Evolutionary conservation across 2,797 vertebrate species (phyloP), one percentile per base, ranked within the genome.

Genomic region (Glyptemys insculpta): DNA sequence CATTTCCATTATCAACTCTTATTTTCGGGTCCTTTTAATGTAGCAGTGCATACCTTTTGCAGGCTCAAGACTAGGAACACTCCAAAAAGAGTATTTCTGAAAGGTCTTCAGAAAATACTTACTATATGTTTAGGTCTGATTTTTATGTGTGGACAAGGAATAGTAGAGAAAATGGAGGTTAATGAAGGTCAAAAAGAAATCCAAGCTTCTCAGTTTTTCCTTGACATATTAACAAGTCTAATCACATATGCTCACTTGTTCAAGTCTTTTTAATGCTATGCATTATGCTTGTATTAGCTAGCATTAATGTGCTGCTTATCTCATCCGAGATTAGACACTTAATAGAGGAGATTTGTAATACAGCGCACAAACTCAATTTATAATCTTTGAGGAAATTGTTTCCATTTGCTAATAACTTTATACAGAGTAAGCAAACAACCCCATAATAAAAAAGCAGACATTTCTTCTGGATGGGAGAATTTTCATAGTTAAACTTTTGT

Each of bases 11-110:
- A 95, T 6, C 86, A 90, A 59, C 50, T 29, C 82, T 80, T 81
- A 54, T 82, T 90, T 96, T 72, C 29, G 81, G 47, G 86, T 87
- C 90, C 91, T 54, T 90, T 62, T 91, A 94, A 96, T 59, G 82
- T 80, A 87, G 82, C 85, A 93, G 79, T 72, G 88, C 90, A 74
- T 49, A 6, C 31, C 29, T 86, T 68, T 81, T 88, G 31, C 1
- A 92, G 54, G 5, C 83, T 14, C 59, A 57, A 78, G 50, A 19
- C 1, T 34, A 27, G 8, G 3, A 86, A 56, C 83, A 65, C 4
- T 2, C 47, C 54, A 21, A 23, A 83, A 49, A 57, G 16, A 65
- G 16, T 86, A 47, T 12, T 8, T 41, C 57, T 57, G 37, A 47
- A 72, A 41, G 47, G 5, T 23, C n/a, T 82, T 74, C 29, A 82